Evolutionary conservation across 2,888 invertebrate species (phyloP), one percentile per base, ranked within the genome.

Genomic region (Rotaria socialis): DNA sequence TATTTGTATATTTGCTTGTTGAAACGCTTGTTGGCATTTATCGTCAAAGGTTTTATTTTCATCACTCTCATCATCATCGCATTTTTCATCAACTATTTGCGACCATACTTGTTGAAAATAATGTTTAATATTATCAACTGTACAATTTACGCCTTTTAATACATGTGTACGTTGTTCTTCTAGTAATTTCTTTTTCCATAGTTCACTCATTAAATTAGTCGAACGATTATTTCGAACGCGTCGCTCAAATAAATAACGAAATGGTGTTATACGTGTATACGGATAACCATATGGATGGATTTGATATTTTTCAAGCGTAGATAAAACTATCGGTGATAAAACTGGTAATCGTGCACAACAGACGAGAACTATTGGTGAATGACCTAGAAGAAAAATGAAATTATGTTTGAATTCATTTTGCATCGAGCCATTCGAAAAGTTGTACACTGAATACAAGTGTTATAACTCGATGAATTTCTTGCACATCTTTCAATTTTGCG

Each of bases 261-360:
- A 80, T 47, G 80, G 47, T 47, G 47, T 22, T 47, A 24, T 80
- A 11, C 47, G 43, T 47, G 80, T n/a, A 47, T 47, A 80, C 5
- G 80, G 80, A 80, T 80, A 80, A n/a, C 80, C 80, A 47, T 8
- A 80, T 10, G 47, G 47, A 47, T 80, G 14, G 14, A 80, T 80
- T 14, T 80, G 24, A n/a, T 47, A 47, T 7, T 24, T 80, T 47
- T 80, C 24, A 24, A 80, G 47, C 19, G 24, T 47, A 6, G 80
- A 47, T 24, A 43, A 24, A 2, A 80, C 24, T 10, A 14, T 3
- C 3, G 47, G n/a, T 24, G 43, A 47, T 80, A 80, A 11, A 24
- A 80, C 47, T n/a, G 80, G 80, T 80, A 80, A 80, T 35, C 80
- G 80, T n/a, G 80, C 47, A 80, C 80, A 80, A 80, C 47, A 80